A percentile compares a stretch with the other conserved stretches of the same genome.
Evolutionary conservation across 2,797 vertebrate genomes (phyloP).

Genomic region (Scomberomorus guttatus): DNA sequence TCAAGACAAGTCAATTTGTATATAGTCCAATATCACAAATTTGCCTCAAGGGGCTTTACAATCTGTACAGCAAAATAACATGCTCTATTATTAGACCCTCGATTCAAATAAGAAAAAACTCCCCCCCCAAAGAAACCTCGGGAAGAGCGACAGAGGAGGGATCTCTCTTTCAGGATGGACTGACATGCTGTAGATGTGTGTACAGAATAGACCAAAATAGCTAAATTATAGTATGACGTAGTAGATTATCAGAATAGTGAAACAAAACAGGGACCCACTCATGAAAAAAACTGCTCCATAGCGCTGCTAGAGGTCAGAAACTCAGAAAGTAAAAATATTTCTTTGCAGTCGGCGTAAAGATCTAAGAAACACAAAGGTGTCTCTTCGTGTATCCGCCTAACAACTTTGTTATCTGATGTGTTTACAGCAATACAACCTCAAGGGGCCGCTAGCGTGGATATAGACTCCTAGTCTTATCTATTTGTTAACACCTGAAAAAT

Average conservation of each 20-base stretch:
- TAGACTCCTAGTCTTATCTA: not conserved
- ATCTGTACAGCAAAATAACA: not conserved
- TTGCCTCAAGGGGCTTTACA: not conserved
- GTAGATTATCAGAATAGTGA: no score
- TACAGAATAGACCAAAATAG: no score
- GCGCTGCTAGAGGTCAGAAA: no score
- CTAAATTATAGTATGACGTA: no score
- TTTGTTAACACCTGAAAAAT: slow-evolving; percentile 7
- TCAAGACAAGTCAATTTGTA: not conserved
- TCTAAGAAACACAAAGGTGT: not conserved
- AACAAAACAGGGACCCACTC: no score
- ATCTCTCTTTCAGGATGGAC: not conserved
- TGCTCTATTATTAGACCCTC: not conserved
- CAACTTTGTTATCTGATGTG: not conserved
- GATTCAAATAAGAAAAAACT: not conserved
- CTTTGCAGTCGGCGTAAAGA: not conserved
- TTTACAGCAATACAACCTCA: not conserved
- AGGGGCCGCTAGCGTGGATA: not conserved
- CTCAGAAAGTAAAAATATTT: not conserved
- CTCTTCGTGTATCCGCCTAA: not conserved
- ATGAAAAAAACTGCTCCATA: no score
- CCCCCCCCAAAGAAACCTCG: no score
- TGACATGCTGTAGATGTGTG: no score
- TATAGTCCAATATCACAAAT: not conserved
- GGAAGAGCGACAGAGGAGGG: not conserved